Evolutionary conservation across 2,113 vertebrate genomes (phyloP).

Genomic region (Lucifuga dentata): DNA sequence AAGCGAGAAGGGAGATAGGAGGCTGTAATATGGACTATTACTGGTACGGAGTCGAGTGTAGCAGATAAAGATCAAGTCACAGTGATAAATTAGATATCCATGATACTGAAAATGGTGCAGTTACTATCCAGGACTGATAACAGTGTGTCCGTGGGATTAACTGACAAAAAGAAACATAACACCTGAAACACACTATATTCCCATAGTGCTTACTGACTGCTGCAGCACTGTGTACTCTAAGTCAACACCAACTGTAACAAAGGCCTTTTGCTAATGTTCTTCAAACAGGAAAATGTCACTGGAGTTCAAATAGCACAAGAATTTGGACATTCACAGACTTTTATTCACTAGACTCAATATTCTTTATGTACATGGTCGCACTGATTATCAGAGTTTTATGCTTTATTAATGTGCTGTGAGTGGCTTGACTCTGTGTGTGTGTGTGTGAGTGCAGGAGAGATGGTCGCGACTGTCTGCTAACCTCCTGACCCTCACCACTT

Average conservation of each 20-base stretch:
- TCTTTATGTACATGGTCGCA: conserved; percentile 6
- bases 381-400: conserved; percentile 38
- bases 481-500: conserved; percentile 7
- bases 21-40: conserved; percentile 25
- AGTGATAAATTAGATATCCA: conserved; percentile 29
- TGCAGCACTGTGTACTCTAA: neutral
- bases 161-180: neutral
- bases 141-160: conserved; percentile 13
- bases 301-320: conserved; percentile 35
- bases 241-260: conserved; percentile 9
- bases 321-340: conserved; percentile 52
- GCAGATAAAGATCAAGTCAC: conserved; percentile 48
- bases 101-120: conserved; percentile 22
- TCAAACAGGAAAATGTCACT: conserved; percentile 30
- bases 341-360: conserved; percentile 24
- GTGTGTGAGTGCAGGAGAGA: conserved; percentile 8
- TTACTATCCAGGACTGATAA: conserved; percentile 30
- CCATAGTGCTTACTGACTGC: neutral
- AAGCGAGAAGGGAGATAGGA: neutral
- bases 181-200: conserved; percentile 9
- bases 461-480: conserved; percentile 27
- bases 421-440: conserved; percentile 10
- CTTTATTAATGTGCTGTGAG: conserved; percentile 53
- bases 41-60: conserved; percentile 9
- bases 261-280: conserved; percentile 22